These are phyloP conservation scores for Sanderia malayensis DNA, from an alignment of 30 jellyfish, hydroid and myxozoan genomes.

Conservation along the genomic window DNA sequence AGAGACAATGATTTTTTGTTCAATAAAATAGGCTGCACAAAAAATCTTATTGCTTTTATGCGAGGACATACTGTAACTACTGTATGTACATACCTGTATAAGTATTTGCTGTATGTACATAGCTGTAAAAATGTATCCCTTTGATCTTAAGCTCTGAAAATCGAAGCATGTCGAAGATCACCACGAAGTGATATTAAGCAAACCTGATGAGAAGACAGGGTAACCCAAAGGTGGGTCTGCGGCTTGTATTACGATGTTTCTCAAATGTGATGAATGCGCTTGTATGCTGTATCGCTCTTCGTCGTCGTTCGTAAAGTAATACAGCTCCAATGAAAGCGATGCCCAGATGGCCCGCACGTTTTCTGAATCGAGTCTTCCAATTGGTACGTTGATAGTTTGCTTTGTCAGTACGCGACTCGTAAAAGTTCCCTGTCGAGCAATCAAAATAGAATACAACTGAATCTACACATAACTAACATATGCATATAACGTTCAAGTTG, in stretches of 20 bases:
- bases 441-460: too few relatives aligned
- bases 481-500: too few relatives aligned
- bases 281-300: conserved; percentile 96
- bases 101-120: too few relatives aligned
- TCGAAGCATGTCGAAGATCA: not conserved
- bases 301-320: conserved; percentile 81
- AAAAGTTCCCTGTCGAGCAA: conserved; percentile 61
- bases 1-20: too few relatives aligned
- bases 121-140: too few relatives aligned
- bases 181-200: conserved; percentile 54
- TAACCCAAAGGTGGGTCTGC: conserved; percentile 95
- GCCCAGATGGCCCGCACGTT: conserved; percentile 74
- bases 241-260: conserved; percentile 76
- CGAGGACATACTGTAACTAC: too few relatives aligned
- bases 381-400: conserved; percentile 65
- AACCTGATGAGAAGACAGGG: conserved; percentile 83
- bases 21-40: too few relatives aligned
- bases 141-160: too few relatives aligned
- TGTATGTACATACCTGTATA: too few relatives aligned
- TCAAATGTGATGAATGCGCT: conserved; percentile 75
- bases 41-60: too few relatives aligned
- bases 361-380: conserved; percentile 67
- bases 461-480: too few relatives aligned
- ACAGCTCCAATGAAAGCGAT: conserved; percentile 70
- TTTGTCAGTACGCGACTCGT: conserved; percentile 75